Percentiles rank a stretch among this genome's conserved stretches.
These are phyloP conservation scores for Protophormia terraenovae DNA, from an alignment of 2,888 invertebrate genomes.

Conservation along the genomic window DNA sequence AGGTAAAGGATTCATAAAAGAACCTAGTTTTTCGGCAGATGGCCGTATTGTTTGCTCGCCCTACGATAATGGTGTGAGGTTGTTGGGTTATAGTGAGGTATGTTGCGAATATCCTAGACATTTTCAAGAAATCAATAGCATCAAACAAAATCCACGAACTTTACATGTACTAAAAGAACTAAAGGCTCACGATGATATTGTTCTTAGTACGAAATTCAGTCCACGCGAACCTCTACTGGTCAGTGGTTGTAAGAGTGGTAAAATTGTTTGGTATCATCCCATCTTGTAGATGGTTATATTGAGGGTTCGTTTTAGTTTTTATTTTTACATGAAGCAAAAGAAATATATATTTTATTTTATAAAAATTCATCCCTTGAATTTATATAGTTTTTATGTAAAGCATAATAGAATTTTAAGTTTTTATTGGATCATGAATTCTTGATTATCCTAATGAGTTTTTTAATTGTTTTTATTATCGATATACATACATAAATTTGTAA, in stretches of 20 bases:
- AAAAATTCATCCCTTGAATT: conserved; percentile 35
- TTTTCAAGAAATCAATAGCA: conserved; percentile 79
- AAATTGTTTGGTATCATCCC: conserved; percentile 95
- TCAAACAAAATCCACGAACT: conserved; percentile 78
- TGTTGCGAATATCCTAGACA: conserved; percentile 88
- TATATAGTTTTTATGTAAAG: conserved; percentile 51
- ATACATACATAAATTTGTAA: conserved; percentile 29
- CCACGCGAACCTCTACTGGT: conserved; percentile 93
- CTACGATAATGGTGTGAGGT: conserved; percentile 91
- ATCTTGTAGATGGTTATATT: conserved; percentile 72
- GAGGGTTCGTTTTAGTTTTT: conserved; percentile 9
- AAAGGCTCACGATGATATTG: conserved; percentile 89
- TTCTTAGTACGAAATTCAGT: conserved; percentile 94
- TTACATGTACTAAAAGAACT: conserved; percentile 87
- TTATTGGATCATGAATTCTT: conserved; percentile 15
- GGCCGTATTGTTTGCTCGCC: conserved; percentile 95
- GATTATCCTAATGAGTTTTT: conserved; percentile 8
- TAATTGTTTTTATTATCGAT: conserved; percentile 6
- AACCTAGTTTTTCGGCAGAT: conserved; percentile 94
- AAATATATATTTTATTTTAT: conserved; percentile 38
- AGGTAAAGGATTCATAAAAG: conserved; percentile 96
- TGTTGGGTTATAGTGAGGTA: conserved; percentile 89
- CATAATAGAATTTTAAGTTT: conserved; percentile 37
- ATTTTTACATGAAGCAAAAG: conserved; percentile 7
- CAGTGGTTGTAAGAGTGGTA: conserved; percentile 94